A percentile compares a stretch with the other conserved stretches of the same genome.
phyloP scores from a whole-genome alignment of 1,140 invertebrate species.

The Paraescarpia echinospica region DNA sequence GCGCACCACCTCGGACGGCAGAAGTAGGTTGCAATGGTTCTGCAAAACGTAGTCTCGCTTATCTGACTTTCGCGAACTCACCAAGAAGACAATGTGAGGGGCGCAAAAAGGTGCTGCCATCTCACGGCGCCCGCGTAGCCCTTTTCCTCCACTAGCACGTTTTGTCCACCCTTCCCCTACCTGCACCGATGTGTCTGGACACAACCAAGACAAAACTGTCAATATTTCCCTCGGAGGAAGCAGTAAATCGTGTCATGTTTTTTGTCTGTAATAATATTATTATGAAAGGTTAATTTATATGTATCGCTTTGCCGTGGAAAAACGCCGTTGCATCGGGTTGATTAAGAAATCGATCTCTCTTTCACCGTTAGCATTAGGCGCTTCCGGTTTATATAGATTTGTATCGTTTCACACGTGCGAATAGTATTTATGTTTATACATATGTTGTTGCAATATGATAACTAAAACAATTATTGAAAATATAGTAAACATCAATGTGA shows the following conservation, averaged over 20 bases:
- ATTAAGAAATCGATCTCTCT: background rate
- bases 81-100: too few relatives aligned
- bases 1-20: too few relatives aligned
- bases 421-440: background rate
- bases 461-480: background rate
- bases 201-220: background rate
- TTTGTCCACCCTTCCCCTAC: background rate
- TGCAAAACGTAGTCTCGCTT: too few relatives aligned
- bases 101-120: too few relatives aligned
- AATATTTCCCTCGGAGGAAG: background rate
- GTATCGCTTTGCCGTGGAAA: too few relatives aligned
- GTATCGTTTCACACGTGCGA: background rate
- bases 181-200: background rate
- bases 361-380: background rate
- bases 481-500: background rate
- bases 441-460: background rate
- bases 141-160: too few relatives aligned
- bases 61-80: too few relatives aligned
- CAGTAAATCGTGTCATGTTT: background rate
- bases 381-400: background rate
- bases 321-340: background rate
- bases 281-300: too few relatives aligned
- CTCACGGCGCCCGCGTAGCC: too few relatives aligned
- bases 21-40: too few relatives aligned
- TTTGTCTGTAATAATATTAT: background rate